A percentile compares a stretch with the other conserved stretches of the same genome.
Evolutionary conservation across 1,140 invertebrate species (phyloP).

Genomic region (Microvelia longipes): DNA sequence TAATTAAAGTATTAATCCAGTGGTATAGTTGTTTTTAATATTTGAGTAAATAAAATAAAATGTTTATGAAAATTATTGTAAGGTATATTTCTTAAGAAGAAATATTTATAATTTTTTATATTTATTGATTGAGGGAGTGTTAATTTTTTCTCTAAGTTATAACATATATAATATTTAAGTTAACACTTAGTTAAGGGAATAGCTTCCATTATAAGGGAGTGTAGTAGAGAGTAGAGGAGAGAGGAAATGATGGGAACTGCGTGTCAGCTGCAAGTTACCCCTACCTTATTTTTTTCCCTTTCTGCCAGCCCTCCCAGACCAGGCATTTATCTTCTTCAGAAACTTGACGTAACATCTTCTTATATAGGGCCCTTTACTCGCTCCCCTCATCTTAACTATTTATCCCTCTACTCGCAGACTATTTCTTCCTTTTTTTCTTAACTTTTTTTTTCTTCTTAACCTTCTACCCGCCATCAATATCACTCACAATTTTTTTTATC

Average conservation of each 20-base stretch:
- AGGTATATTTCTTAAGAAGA: too few relatives aligned
- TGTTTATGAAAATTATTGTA: too few relatives aligned
- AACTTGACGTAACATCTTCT: conserved; percentile 4
- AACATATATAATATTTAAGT: too few relatives aligned
- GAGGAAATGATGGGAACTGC: conserved; percentile 1
- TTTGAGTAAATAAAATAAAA: too few relatives aligned
- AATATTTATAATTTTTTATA: too few relatives aligned
- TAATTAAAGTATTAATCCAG: too few relatives aligned
- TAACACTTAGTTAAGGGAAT: too few relatives aligned
- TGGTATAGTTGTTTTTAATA: too few relatives aligned
- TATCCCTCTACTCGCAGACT: neutral
- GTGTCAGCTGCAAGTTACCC: conserved; percentile 1
- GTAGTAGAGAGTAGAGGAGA: too few relatives aligned
- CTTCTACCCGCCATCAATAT: conserved; percentile 3
- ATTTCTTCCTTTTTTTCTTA: neutral
- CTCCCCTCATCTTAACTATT: conserved; percentile 4
- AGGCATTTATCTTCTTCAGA: conserved; percentile 2
- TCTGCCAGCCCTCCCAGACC: neutral
- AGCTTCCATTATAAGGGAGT: too few relatives aligned
- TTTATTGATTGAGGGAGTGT: too few relatives aligned
- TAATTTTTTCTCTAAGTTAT: too few relatives aligned
- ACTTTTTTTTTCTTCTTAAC: neutral
- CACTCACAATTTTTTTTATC: conserved; percentile 1
- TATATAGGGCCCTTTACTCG: neutral
- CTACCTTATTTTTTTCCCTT: neutral